A percentile compares a stretch with the other conserved stretches of the same genome.
Conservation (phyloP, 2,888 invertebrate genomes). For the Euphydryas editha region DNA sequence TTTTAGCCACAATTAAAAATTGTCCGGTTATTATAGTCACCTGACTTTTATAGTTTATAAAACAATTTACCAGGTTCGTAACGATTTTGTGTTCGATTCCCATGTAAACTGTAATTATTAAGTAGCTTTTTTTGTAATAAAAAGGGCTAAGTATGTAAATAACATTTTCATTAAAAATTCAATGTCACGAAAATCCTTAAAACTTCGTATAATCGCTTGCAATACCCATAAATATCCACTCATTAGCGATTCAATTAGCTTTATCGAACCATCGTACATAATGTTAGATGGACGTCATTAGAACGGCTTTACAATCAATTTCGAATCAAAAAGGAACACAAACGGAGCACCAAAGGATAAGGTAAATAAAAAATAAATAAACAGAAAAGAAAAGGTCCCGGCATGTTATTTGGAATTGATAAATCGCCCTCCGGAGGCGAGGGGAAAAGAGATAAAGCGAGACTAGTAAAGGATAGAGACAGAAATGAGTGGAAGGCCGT, state of each 20-base stretch:
- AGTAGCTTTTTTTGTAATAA: neutral
- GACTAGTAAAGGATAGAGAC: constrained; percentile 62
- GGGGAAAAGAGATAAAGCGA: constrained; percentile 69
- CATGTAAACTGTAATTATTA: neutral
- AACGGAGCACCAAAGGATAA: constrained; percentile 75
- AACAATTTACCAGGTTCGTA: neutral
- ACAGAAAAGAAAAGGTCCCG: constrained; percentile 77
- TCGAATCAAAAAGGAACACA: constrained; percentile 68
- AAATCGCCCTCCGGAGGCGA: constrained; percentile 79
- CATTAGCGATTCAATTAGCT: constrained; percentile 71
- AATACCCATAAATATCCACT: constrained; percentile 45
- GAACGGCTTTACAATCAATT: constrained; percentile 80
- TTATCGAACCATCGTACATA: constrained; percentile 74
- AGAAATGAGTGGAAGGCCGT: constrained; percentile 75
- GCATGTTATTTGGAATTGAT: constrained; percentile 84
- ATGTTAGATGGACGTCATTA: constrained; percentile 76
- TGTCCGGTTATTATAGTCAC: neutral
- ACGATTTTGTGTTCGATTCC: neutral
- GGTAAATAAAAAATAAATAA: constrained; percentile 81
- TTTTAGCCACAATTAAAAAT: neutral
- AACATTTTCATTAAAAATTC: constrained; percentile 57
- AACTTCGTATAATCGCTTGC: constrained; percentile 10
- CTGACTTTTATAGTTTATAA: neutral
- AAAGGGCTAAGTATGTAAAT: neutral
- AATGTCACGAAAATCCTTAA: constrained; percentile 45